These are phyloP conservation scores for Laupala kohalensis DNA, from an alignment of 1,140 invertebrate genomes.

Conservation along the genomic window DNA sequence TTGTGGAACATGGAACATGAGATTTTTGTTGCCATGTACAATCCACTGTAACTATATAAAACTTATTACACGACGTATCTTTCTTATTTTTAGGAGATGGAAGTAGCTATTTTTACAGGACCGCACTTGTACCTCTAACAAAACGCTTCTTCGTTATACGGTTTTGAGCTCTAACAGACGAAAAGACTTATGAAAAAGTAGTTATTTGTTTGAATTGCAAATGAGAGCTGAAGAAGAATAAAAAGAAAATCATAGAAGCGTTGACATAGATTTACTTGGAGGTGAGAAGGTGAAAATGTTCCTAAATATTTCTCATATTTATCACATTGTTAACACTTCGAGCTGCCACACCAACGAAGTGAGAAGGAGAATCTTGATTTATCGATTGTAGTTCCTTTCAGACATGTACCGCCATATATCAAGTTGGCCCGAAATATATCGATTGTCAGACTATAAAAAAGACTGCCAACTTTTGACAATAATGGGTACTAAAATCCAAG, in stretches of 20 bases:
- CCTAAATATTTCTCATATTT: conserved; percentile 13
- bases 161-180: neutral
- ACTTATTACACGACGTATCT: too few species aligned
- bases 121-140: neutral
- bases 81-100: too few species aligned
- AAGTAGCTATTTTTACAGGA: neutral
- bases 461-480: conserved; percentile 9
- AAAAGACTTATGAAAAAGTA: neutral
- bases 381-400: conserved; percentile 2
- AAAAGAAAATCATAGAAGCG: conserved; percentile 7
- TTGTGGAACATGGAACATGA: too few species aligned
- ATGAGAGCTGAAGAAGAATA: conserved; percentile 2
- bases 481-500: conserved; percentile 6
- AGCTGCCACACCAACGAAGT: neutral
- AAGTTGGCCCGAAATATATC: conserved; percentile 4
- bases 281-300: conserved; percentile 13
- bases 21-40: too few species aligned
- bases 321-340: conserved; percentile 13
- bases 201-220: conserved; percentile 14
- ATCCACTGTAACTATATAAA: too few species aligned
- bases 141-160: neutral
- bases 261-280: conserved; percentile 12
- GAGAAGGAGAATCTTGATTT: conserved; percentile 2
- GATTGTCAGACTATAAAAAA: conserved; percentile 7
- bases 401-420: conserved; percentile 1